These are phyloP conservation scores for Anastatus disparis DNA, from an alignment of 1,140 invertebrate species.

Conservation along the genomic window DNA sequence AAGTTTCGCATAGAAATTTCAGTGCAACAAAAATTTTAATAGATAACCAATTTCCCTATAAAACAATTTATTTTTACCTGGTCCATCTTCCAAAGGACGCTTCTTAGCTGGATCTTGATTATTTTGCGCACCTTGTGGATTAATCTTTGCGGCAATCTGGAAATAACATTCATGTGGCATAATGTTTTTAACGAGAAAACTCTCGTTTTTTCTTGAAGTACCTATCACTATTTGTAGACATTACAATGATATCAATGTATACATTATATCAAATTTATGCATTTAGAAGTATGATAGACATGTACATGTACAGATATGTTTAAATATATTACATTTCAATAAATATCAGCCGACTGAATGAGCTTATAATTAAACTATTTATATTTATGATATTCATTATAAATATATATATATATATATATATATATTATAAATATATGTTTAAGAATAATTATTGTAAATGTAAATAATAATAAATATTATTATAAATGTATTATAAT, in stretches of 20 bases:
- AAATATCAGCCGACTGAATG: not conserved
- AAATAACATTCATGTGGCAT: slow-evolving; percentile 49
- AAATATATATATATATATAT: not conserved
- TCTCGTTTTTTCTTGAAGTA: slow-evolving; percentile 19
- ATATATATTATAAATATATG: not conserved
- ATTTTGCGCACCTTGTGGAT: slow-evolving; percentile 72
- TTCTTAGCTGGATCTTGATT: slow-evolving; percentile 70
- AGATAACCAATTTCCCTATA: slow-evolving; percentile 19
- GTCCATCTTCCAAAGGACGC: slow-evolving; percentile 79
- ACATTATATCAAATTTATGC: no score
- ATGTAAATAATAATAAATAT: no score
- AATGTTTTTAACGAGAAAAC: slow-evolving; percentile 36
- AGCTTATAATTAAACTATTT: slow-evolving; percentile 6
- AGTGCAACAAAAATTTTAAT: slow-evolving; percentile 11
- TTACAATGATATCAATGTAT: no score
- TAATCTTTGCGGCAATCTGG: slow-evolving; percentile 90
- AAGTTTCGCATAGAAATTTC: slow-evolving; percentile 5
- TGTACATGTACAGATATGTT: slow-evolving; percentile 32
- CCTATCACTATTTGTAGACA: no score
- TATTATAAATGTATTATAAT: no score
- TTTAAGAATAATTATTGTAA: not conserved
- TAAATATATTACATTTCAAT: slow-evolving; percentile 22
- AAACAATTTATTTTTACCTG: slow-evolving; percentile 64
- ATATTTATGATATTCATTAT: not conserved
- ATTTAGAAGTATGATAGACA: no score